These are phyloP conservation scores for Anguilla megastoma DNA, from an alignment of 2,797 vertebrate genomes.

Conservation along the genomic window DNA sequence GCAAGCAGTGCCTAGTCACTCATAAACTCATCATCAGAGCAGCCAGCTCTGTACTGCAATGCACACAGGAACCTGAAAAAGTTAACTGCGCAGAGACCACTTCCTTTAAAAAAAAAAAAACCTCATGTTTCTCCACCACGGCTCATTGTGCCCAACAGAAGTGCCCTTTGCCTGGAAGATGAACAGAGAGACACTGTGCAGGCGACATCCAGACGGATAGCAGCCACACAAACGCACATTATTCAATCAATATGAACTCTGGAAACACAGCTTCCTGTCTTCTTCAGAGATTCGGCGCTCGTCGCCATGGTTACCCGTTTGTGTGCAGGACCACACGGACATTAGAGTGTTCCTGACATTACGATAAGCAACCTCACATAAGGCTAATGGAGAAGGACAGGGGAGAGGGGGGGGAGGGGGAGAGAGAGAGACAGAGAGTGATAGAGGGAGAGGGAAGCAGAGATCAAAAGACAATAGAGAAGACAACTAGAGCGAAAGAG, in stretches of 20 bases:
- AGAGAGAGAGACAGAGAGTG: background rate
- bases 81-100: background rate
- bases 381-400: background rate
- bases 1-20: background rate
- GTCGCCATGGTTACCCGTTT: background rate
- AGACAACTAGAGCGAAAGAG: background rate
- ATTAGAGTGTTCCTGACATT: background rate
- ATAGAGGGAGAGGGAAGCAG: background rate
- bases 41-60: background rate
- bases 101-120: background rate
- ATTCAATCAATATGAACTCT: background rate
- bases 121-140: background rate
- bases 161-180: background rate
- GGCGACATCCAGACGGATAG: background rate
- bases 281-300: background rate
- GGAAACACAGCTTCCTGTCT: background rate
- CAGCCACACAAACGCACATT: background rate
- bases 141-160: background rate
- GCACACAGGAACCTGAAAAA: constrained; percentile 4
- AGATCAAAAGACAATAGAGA: background rate
- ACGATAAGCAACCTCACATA: background rate
- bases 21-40: background rate
- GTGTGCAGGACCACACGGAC: background rate
- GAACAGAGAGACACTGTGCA: background rate
- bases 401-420: background rate